Evolutionary conservation across 2,888 invertebrate genomes (phyloP), one percentile per base, ranked within the genome.

Genomic region (Idaea biselata): DNA sequence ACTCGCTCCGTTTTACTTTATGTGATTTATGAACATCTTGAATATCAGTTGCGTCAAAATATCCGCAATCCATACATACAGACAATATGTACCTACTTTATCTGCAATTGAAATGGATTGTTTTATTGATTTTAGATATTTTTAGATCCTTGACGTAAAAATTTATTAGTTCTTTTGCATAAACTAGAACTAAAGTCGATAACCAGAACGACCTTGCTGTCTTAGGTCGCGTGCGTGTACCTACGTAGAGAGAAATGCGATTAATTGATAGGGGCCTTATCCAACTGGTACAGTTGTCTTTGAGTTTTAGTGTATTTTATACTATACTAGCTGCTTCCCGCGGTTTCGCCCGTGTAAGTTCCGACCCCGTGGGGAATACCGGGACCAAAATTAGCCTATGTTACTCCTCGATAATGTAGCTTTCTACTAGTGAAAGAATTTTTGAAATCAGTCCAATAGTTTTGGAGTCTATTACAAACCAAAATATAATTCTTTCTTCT

Each of bases 21-120:
- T 65, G 71, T 78, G 76, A 78, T 78, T 78, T 80, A 80, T 74
- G 70, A 72, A 74, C 68, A 69, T 77, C 72, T 77, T 74, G 73
- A 74, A 70, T 74, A 70, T 73, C 77, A 71, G 72, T 74, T 74
- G 70, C 76, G 74, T 79, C 77, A 75, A 76, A 78, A 75, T 74
- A 72, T 71, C 69, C 68, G 73, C 70, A 76, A 73, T 77, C 73
- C 70, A 72, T 71, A 68, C 70, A 72, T 71, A 68, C 73, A 68
- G 71, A 73, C 71, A 71, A 66, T 66, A 67, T 66, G 63, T 69
- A 64, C n/a, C n/a, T n/a, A n/a, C 63, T 63, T 61, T 72, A 73
- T 65, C 63, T 63, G 60, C 58, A 68, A 68, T 63, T 64, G 63
- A 63, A 58, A 68, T 67, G 59, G 70, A 70, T 68, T 72, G 69